Evolutionary conservation across 1,140 invertebrate genomes (phyloP).

Genomic region (Achatina immaculata): DNA sequence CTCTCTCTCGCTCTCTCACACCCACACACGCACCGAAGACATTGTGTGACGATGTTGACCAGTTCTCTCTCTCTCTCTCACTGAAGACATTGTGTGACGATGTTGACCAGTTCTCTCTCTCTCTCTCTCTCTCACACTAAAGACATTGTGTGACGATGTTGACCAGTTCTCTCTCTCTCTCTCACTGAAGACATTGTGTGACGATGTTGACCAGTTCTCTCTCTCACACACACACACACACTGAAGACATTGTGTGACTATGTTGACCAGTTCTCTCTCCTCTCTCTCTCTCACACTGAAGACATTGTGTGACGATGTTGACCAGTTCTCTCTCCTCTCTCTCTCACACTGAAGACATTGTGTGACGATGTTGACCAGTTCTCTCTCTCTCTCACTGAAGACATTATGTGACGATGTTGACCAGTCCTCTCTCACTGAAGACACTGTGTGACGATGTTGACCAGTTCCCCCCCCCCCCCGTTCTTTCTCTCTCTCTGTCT

Average conservation of each 20-base stretch:
- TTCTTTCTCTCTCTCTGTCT: constrained; percentile 17
- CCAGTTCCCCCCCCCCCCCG: background rate
- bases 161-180: background rate
- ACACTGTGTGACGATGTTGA: background rate
- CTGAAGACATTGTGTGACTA: too few species aligned
- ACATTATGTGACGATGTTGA: too few species aligned
- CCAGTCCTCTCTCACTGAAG: background rate
- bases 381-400: constrained; percentile 7
- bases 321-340: too few species aligned
- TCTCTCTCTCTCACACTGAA: background rate
- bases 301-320: too few species aligned
- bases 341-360: background rate
- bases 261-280: background rate
- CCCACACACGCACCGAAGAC: background rate
- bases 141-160: too few species aligned
- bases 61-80: background rate
- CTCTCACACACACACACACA: background rate
- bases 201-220: background rate
- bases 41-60: too few species aligned
- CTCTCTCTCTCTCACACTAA: background rate
- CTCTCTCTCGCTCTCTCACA: constrained; percentile 13
- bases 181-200: background rate
- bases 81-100: too few species aligned
- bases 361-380: background rate
- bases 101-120: background rate